phyloP scores from a whole-genome alignment of 2,888 invertebrate genomes.

The Synergus itoensis region DNA sequence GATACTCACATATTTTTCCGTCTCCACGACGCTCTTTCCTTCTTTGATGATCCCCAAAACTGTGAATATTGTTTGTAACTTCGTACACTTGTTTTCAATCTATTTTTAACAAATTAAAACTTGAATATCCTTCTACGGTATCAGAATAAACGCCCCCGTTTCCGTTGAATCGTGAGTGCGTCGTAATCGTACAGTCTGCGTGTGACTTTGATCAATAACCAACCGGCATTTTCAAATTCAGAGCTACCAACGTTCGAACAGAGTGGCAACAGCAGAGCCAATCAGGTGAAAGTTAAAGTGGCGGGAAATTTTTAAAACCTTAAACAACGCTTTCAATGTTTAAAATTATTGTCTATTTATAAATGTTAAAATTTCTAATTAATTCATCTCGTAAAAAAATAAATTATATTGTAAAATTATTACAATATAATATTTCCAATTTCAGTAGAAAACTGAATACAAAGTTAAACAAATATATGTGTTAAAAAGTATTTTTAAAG shows the following conservation, averaged over 20 bases:
- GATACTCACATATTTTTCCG: constrained; percentile 19
- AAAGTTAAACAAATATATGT: neutral
- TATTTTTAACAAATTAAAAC: neutral
- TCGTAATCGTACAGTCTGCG: no score
- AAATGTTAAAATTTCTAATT: neutral
- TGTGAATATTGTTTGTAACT: neutral
- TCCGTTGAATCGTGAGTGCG: no score
- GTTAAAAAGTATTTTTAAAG: constrained; percentile 9
- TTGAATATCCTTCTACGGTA: neutral
- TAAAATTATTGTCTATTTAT: neutral
- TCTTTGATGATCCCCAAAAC: neutral
- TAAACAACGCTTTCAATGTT: neutral
- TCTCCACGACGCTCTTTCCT: neutral
- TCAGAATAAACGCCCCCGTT: neutral
- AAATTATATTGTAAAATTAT: no score
- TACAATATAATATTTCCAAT: neutral
- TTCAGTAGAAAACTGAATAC: neutral
- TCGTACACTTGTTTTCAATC: neutral
- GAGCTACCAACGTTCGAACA: neutral
- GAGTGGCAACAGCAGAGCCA: neutral
- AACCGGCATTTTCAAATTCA: neutral
- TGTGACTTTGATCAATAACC: no score
- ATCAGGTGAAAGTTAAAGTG: neutral
- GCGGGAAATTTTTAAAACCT: neutral
- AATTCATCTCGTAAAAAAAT: no score